Percentiles rank a stretch among this genome's conserved stretches.
These are phyloP conservation scores for Agrochola macilenta DNA, from an alignment of 2,888 invertebrate species.

Conservation along the genomic window DNA sequence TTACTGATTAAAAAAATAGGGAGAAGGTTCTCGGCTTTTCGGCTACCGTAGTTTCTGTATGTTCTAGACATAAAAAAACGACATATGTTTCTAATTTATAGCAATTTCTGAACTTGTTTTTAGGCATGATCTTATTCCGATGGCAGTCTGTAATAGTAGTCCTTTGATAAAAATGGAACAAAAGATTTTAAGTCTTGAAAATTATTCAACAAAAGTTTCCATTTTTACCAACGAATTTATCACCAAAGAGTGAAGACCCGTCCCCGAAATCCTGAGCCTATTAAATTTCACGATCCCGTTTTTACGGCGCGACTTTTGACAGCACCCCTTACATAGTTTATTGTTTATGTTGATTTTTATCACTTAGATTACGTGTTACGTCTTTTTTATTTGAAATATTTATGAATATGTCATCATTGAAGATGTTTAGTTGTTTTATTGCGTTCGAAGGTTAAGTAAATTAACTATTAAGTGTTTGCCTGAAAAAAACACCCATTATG, in stretches of 20 bases:
- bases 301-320: conserved; percentile 66
- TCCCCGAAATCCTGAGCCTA: conserved; percentile 43
- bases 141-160: neutral
- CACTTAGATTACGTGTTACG: conserved; percentile 46
- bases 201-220: neutral
- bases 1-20: neutral
- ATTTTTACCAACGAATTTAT: conserved; percentile 18
- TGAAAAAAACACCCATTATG: neutral
- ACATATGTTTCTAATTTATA: neutral
- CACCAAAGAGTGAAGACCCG: conserved; percentile 17
- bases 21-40: no score
- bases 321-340: conserved; percentile 50
- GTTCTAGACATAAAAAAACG: neutral
- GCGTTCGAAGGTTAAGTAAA: neutral
- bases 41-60: neutral
- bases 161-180: neutral
- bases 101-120: no score
- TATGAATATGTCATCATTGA: conserved; percentile 54
- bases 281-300: conserved; percentile 65
- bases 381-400: conserved; percentile 46
- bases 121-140: neutral
- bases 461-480: neutral
- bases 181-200: neutral
- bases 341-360: conserved; percentile 64
- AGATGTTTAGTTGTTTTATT: conserved; percentile 24